These are phyloP conservation scores for Epinephelus lanceolatus DNA, from an alignment of 2,113 vertebrate genomes.

Conservation along the genomic window DNA sequence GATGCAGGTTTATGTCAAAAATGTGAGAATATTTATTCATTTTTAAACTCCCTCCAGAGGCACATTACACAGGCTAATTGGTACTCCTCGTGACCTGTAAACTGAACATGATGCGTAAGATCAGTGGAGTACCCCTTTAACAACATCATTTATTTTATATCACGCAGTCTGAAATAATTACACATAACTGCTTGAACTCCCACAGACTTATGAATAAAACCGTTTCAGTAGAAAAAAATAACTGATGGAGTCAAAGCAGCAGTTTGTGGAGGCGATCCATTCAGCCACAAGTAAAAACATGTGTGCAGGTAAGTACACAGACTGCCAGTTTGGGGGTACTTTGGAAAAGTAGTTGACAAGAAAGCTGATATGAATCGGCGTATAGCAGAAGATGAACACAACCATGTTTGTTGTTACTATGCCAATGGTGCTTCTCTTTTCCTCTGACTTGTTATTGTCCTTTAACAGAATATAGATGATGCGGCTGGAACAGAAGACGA, in stretches of 20 bases:
- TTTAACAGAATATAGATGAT: conserved; percentile 69
- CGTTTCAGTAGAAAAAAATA: conserved; percentile 79
- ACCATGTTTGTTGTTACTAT: conserved; percentile 78
- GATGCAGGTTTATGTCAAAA: too few species aligned
- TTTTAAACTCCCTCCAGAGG: not conserved
- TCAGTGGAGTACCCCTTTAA: not conserved
- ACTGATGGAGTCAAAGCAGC: conserved; percentile 80
- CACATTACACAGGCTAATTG: too few species aligned
- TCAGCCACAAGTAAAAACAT: conserved; percentile 47
- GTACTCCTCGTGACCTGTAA: not conserved
- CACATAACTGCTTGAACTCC: not conserved
- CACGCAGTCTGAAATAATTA: too few species aligned
- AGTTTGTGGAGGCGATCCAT: conserved; percentile 82
- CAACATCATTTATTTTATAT: not conserved
- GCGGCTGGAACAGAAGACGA: conserved; percentile 72
- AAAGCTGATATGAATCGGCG: conserved; percentile 71
- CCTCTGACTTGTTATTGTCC: not conserved
- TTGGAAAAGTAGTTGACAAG: conserved; percentile 21
- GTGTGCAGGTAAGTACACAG: accelerated
- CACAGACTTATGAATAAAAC: conserved; percentile 36
- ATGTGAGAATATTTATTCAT: not conserved
- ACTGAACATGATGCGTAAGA: not conserved
- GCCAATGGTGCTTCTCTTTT: conserved; percentile 53
- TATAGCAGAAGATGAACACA: conserved; percentile 82
- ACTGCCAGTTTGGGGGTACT: accelerated